Evolutionary conservation across 2,113 vertebrate species (phyloP).

Genomic region (Physeter macrocephalus): DNA sequence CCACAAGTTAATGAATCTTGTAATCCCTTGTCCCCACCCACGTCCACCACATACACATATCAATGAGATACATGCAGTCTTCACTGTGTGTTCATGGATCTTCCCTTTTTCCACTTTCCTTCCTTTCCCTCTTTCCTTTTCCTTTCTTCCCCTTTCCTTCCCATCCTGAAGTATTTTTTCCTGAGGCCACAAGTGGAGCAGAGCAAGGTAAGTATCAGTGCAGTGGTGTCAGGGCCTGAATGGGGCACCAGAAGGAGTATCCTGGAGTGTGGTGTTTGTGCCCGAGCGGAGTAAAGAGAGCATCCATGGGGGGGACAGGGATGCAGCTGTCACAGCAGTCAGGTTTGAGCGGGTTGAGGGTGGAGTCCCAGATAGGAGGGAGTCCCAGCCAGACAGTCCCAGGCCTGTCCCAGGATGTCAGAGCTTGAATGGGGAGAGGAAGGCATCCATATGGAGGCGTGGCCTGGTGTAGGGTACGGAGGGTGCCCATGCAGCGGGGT

Average conservation of each 20-base stretch:
- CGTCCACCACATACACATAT: neutral
- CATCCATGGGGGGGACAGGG: fast-evolving
- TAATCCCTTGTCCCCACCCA: neutral
- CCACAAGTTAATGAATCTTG: neutral
- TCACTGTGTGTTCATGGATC: neutral
- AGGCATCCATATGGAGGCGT: fast-evolving
- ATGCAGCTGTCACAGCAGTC: neutral
- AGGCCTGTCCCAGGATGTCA: neutral
- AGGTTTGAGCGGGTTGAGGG: neutral
- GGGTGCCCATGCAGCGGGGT: too few relatives aligned
- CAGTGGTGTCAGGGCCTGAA: neutral
- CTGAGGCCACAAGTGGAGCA: neutral
- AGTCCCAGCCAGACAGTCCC: too few relatives aligned
- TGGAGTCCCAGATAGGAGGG: neutral
- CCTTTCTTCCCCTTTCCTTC: neutral
- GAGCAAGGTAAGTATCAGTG: neutral
- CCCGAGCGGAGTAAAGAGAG: neutral
- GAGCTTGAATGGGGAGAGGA: neutral
- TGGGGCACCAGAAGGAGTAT: fast-evolving
- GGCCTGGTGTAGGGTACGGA: too few relatives aligned
- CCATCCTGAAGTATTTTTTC: neutral
- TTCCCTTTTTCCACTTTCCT: neutral
- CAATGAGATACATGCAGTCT: neutral
- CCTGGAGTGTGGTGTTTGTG: too few relatives aligned
- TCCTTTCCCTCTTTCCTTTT: too few relatives aligned